Conservation (phyloP, 1,140 invertebrate species). For the Calosoma granatense region DNA sequence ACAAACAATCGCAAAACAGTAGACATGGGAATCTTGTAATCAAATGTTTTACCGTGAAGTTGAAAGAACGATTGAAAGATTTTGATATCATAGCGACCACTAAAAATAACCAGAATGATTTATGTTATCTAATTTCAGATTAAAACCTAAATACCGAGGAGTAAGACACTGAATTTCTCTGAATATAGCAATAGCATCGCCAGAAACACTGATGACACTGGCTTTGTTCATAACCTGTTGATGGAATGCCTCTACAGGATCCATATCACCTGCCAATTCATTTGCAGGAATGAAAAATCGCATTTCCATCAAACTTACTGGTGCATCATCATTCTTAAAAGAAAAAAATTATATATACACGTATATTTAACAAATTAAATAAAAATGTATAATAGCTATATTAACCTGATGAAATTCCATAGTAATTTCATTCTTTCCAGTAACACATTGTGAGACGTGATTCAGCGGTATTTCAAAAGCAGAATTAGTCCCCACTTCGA, state of each 20-base stretch:
- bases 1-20: conserved; percentile 91
- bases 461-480: conserved; percentile 95
- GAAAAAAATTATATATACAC: conserved; percentile 12
- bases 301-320: conserved; percentile 94
- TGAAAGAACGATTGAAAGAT: conserved; percentile 96
- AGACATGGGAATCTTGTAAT: conserved; percentile 98
- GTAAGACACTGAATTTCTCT: conserved; percentile 96
- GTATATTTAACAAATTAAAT: background rate
- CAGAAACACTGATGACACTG: conserved; percentile 93
- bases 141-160: conserved; percentile 59
- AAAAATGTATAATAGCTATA: background rate
- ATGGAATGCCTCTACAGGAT: conserved; percentile 92
- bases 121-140: conserved; percentile 13
- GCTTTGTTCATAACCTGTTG: conserved; percentile 94
- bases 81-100: conserved; percentile 99
- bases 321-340: conserved; percentile 88
- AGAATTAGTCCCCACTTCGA: conserved; percentile 80
- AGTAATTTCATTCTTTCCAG: conserved; percentile 98
- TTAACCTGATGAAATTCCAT: conserved; percentile 90
- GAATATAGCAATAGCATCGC: conserved; percentile 96
- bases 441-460: conserved; percentile 92
- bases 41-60: conserved; percentile 99
- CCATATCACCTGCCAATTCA: conserved; percentile 71
- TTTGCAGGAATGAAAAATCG: conserved; percentile 91
- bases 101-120: conserved; percentile 38